Base-by-base conservation (phyloP, 30 jellyfish, hydroid and myxozoan genomes). In the Chrysaora quinquecirrha region DNA sequence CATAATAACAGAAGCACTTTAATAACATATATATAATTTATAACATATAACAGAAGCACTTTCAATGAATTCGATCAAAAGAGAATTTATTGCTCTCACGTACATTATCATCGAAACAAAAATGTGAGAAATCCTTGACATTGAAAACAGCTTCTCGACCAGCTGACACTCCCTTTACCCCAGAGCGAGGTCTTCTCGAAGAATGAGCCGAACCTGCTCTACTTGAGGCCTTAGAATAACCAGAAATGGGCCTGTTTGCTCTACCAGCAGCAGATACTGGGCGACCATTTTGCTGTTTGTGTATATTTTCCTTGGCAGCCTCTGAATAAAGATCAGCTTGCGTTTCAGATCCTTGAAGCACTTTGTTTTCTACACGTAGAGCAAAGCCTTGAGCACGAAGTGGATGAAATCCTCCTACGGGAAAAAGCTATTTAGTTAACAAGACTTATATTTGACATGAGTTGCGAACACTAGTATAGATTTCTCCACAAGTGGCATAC, bases 31-130 rank as follows among this genome's bases (percentile, higher is more conserved):
- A n/a, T n/a, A n/a, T n/a, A n/a, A n/a, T n/a, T n/a, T n/a, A n/a
- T n/a, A n/a, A n/a, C n/a, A n/a, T n/a, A n/a, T n/a, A n/a, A n/a
- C n/a, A n/a, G n/a, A n/a, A n/a, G n/a, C n/a, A n/a, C n/a, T n/a
- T n/a, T n/a, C n/a, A n/a, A n/a, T n/a, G n/a, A n/a, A n/a, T n/a
- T n/a, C n/a, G n/a, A n/a, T n/a, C n/a, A n/a, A n/a, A n/a, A n/a
- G n/a, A n/a, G n/a, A n/a, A n/a, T n/a, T n/a, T n/a, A n/a, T n/a
- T n/a, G n/a, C n/a, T 6, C 54, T 29, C 12, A 72, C 90, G 61
- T 78, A 89, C 97, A 46, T 89, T 76, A 50, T 73, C 97, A 54
- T 74, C 95, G 30, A 80, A 82, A 62, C 97, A 89, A 58, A 34
- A 89, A 81, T 89, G 97, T 31, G 89, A 73, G 62, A 89, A 89